Conservation (phyloP, 2,797 vertebrate genomes). For the Gambusia yucatana region DNA sequence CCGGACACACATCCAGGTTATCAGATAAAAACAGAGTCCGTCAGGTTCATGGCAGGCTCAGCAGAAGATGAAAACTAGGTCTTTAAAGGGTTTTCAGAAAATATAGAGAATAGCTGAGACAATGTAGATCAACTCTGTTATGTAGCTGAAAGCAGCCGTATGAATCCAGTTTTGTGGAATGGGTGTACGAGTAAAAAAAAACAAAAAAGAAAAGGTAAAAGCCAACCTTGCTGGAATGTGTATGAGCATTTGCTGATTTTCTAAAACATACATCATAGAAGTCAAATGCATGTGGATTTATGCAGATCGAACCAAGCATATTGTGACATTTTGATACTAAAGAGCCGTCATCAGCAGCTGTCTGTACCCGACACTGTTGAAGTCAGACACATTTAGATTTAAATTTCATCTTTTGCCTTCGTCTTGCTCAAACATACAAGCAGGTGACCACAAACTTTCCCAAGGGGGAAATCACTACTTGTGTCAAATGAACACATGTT, state of each 20-base stretch:
- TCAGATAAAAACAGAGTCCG: conserved; percentile 32
- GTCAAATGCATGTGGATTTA: not conserved
- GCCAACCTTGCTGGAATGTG: not conserved
- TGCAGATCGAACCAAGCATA: not conserved
- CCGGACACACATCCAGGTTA: conserved; percentile 31
- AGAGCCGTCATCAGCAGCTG: not conserved
- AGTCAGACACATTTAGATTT: not conserved
- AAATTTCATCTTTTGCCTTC: not conserved
- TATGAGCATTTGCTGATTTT: not conserved
- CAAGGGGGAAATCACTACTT: conserved; percentile 7
- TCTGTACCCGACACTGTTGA: not conserved
- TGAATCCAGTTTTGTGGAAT: conserved; percentile 17
- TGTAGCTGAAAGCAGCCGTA: conserved; percentile 26
- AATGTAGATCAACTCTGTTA: not conserved
- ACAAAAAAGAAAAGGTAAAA: not conserved
- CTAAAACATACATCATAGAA: not conserved
- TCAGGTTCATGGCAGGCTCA: not conserved
- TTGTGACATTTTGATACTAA: not conserved
- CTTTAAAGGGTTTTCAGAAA: conserved; percentile 30
- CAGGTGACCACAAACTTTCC: conserved; percentile 3
- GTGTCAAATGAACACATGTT: conserved; percentile 13
- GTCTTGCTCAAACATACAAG: conserved; percentile 8
- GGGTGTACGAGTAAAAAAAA: not conserved
- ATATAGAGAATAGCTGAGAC: not conserved
- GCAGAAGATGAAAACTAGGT: conserved; percentile 1